Evolutionary conservation across 2,797 vertebrate genomes (phyloP).

Genomic region (Gadopsis bispinosus): DNA sequence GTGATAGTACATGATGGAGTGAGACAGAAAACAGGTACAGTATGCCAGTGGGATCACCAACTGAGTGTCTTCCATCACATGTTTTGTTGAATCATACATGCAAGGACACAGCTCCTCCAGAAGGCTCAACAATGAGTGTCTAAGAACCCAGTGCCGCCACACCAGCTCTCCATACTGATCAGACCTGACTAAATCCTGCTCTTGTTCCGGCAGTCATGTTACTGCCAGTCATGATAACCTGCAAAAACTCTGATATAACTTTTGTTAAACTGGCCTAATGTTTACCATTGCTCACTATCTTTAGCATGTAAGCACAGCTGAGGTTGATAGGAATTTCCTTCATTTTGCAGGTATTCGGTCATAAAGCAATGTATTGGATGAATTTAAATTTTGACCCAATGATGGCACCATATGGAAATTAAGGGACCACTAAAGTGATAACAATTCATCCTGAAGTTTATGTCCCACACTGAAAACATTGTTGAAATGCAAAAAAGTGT

Average conservation of each 20-base stretch:
- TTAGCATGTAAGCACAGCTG: not conserved
- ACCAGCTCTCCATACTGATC: conserved; percentile 31
- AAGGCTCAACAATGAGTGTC: conserved; percentile 29
- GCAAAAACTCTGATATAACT: not conserved
- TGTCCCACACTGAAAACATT: not conserved
- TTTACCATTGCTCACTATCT: not conserved
- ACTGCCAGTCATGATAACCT: not conserved
- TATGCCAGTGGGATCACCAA: conserved; percentile 48
- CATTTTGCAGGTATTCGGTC: too few relatives aligned
- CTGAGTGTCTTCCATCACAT: conserved; percentile 40
- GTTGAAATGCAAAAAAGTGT: not conserved
- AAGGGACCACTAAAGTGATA: not conserved
- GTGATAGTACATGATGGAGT: conserved; percentile 38
- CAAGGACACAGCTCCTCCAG: conserved; percentile 35
- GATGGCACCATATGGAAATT: not conserved
- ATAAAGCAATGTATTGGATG: not conserved
- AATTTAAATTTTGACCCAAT: not conserved
- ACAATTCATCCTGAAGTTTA: not conserved
- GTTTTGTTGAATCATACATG: conserved; percentile 50
- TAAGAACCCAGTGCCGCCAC: conserved; percentile 40
- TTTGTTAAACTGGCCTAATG: not conserved
- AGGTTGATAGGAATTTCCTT: not conserved
- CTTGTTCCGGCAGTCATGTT: conserved; percentile 34
- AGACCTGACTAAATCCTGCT: conserved; percentile 34
- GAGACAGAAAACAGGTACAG: conserved; percentile 48